Evolutionary conservation across 2,113 vertebrate species (phyloP), one percentile per base, ranked within the genome.

Genomic region (Peromyscus maniculatus): DNA sequence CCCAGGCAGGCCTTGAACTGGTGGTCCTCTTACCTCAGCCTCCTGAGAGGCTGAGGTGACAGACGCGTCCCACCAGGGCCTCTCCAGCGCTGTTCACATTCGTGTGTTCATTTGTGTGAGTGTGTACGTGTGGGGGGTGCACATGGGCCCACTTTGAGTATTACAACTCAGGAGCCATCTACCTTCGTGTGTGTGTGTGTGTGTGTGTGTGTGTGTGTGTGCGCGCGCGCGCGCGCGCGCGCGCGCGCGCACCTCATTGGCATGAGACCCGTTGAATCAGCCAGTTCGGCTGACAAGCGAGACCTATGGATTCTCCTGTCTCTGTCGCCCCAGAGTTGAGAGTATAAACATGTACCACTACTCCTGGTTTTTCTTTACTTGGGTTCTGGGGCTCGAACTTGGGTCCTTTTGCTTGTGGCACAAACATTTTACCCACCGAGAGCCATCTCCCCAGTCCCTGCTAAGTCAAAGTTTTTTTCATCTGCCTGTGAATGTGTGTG

Each of bases 211-310:
- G 66, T 4, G 28, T 43, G 39, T 43, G 39, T 43, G 8, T 11
- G 24, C 0, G 64, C 4, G 64, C 0, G 11, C 5, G 11, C 5
- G 66, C 1, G 66, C 3, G 28, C 5, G 77, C 16, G 46, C 8
- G 1, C 13, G 64, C 22, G 9, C 28, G 64, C 7, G 19, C 13
- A 36, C 39, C 36, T 62, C 12, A 7, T 12, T 59, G 80, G 36
- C 79, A 9, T 59, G 36, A 10, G 52, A 5, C 52, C 19, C 5
- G 10, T 21, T 57, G 52, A 82, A 19, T 36, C 8, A 36, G 52
- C 52, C 52, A 57, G 8, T 80, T 1, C 22, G 8, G 2, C 33
- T 57, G 33, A 57, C 19, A 22, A 24, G 33, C 0, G 21, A 82
- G 21, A 39, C 55, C 21, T 39, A 12, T 15, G 55, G 79, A 22